Conservation (phyloP, 2,797 vertebrate genomes). For the Sparus aurata region DNA sequence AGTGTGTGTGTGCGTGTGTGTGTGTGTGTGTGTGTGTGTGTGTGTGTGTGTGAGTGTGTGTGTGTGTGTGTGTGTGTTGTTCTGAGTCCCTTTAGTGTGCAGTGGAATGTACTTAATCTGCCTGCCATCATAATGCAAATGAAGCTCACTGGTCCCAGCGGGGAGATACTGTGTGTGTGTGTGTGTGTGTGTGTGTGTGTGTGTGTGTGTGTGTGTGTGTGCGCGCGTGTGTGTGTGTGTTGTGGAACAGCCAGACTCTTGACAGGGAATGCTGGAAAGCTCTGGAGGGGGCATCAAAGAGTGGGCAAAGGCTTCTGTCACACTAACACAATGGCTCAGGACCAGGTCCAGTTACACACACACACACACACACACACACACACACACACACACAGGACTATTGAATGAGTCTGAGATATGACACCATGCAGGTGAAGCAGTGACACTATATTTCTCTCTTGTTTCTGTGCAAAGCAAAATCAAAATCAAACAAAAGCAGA, state of each 20-base stretch:
- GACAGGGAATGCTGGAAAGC: conserved; percentile 58
- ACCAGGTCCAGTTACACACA: conserved; percentile 45
- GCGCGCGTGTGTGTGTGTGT: conserved; percentile 24
- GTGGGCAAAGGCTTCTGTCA: conserved; percentile 69
- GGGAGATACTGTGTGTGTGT: conserved; percentile 45
- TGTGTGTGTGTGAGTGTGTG: conserved; percentile 40
- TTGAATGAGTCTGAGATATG: conserved; percentile 70
- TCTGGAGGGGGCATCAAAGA: conserved; percentile 72
- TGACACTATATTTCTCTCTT: conserved; percentile 18
- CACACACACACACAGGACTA: conserved; percentile 21
- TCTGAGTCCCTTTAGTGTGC: conserved; percentile 95
- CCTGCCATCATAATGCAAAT: conserved; percentile 94
- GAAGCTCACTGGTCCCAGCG: conserved; percentile 81
- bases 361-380: conserved; percentile 28
- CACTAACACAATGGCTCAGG: conserved; percentile 58
- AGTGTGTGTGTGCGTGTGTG: conserved; percentile 49
- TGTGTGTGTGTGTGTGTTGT: conserved; percentile 56
- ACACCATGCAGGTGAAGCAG: conserved; percentile 81
- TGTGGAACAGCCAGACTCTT: conserved; percentile 41
- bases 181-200: conserved; percentile 35
- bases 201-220: conserved; percentile 45
- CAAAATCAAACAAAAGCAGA: background rate
- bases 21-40: conserved; percentile 44
- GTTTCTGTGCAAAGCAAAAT: background rate
- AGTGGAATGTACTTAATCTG: conserved; percentile 98